Percentiles rank a stretch among this genome's conserved stretches.
phyloP scores from a whole-genome alignment of 2,113 vertebrate species.

The Dromiciops gliroides region DNA sequence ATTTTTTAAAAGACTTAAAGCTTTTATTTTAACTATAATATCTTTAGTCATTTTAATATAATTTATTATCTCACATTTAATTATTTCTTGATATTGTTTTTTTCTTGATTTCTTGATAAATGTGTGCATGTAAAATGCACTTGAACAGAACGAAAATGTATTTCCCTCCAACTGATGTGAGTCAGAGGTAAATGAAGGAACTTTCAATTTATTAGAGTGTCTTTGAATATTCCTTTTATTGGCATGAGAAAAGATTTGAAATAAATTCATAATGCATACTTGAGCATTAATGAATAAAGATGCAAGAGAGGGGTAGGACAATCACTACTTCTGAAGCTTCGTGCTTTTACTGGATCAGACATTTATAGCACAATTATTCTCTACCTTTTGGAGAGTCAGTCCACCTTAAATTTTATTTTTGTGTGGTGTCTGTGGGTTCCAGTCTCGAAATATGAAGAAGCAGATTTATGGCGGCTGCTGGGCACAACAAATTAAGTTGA shows the following conservation, averaged over 20 bases:
- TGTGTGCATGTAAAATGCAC: not conserved
- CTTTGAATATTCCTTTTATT: slow-evolving; percentile 20
- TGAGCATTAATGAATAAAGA: not conserved
- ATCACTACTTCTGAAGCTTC: not conserved
- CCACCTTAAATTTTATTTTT: slow-evolving; percentile 85
- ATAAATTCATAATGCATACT: not conserved
- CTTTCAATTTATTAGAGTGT: not conserved
- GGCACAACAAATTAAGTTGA: slow-evolving; percentile 98
- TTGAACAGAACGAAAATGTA: not conserved
- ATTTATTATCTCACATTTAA: not conserved
- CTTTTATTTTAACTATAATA: slow-evolving; percentile 18
- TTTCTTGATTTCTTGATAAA: not conserved
- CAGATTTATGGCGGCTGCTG: slow-evolving; percentile 97
- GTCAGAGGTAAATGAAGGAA: slow-evolving; percentile 27
- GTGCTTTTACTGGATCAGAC: not conserved
- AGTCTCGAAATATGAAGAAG: slow-evolving; percentile 92
- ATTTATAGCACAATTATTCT: slow-evolving; percentile 32
- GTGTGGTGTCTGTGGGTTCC: slow-evolving; percentile 83
- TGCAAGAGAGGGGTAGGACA: not conserved
- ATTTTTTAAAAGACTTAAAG: not conserved
- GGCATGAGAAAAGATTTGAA: not conserved
- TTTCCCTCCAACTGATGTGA: slow-evolving; percentile 31
- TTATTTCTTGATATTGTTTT: not conserved
- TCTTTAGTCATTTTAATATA: not conserved
- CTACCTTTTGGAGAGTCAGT: slow-evolving; percentile 66